These are phyloP conservation scores for Knipowitschia caucasica DNA, from an alignment of 2,797 vertebrate genomes.

Conservation along the genomic window DNA sequence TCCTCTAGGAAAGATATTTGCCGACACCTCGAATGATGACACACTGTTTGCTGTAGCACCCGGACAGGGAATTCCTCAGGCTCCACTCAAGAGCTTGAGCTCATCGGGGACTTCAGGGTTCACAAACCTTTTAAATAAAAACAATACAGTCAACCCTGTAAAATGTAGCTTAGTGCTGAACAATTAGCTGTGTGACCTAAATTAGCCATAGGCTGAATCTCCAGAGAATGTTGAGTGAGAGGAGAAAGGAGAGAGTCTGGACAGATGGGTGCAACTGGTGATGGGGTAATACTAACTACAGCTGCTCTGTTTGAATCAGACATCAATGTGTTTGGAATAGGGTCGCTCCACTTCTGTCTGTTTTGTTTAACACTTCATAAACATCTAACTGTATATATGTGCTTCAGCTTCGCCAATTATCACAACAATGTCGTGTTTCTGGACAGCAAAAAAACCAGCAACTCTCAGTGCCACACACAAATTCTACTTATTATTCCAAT, in stretches of 20 bases:
- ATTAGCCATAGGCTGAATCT: constrained; percentile 11
- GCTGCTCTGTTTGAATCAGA: constrained; percentile 12
- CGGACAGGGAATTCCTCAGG: constrained; percentile 82
- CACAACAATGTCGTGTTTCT: constrained; percentile 42
- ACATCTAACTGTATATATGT: constrained; percentile 43
- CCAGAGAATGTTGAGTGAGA: neutral
- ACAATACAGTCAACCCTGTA: neutral
- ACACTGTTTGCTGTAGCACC: constrained; percentile 85
- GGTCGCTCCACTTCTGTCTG: constrained; percentile 26
- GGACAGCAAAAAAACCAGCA: constrained; percentile 29
- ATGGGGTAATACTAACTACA: constrained; percentile 73
- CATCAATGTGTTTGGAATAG: constrained; percentile 17
- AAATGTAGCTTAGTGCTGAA: neutral
- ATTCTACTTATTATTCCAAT: constrained; percentile 54
- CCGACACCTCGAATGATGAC: constrained; percentile 71
- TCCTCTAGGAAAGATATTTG: constrained; percentile 61
- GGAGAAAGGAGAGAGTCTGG: constrained; percentile 60
- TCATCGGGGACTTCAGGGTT: constrained; percentile 41
- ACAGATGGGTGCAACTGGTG: constrained; percentile 87
- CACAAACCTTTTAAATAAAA: constrained; percentile 11
- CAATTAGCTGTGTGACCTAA: neutral
- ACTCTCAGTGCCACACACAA: constrained; percentile 18
- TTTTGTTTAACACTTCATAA: constrained; percentile 27
- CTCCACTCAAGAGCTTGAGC: constrained; percentile 72
- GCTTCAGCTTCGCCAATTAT: constrained; percentile 46